These are phyloP conservation scores for Crocodylus rhombifer DNA, from an alignment of 2,797 vertebrate species.

Conservation along the genomic window DNA sequence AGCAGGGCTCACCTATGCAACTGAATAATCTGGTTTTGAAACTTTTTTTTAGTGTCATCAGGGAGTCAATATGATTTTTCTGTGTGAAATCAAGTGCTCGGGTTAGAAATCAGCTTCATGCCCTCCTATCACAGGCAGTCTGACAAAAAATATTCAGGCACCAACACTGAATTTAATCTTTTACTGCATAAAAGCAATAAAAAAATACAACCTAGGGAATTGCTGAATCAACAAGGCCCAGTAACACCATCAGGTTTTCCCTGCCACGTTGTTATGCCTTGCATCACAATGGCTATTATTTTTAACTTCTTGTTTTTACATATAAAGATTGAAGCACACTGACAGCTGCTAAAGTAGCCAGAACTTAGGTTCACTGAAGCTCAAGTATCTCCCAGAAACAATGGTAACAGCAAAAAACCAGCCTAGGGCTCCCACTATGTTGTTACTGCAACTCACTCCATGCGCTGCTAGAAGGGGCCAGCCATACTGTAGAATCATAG, in stretches of 20 bases:
- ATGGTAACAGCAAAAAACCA: too few relatives aligned
- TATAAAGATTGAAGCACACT: background rate
- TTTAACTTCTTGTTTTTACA: background rate
- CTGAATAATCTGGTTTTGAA: background rate
- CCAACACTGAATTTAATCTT: background rate
- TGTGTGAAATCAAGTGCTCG: background rate
- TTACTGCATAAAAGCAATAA: background rate
- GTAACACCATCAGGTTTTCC: background rate
- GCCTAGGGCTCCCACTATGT: too few relatives aligned
- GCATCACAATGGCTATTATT: background rate
- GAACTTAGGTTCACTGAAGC: too few relatives aligned
- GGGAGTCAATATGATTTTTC: background rate
- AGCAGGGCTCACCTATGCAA: background rate
- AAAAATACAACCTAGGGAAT: background rate
- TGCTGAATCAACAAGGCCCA: background rate
- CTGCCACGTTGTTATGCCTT: background rate
- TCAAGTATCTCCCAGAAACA: too few relatives aligned
- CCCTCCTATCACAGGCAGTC: background rate
- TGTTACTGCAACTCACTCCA: too few relatives aligned
- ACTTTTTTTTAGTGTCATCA: background rate
- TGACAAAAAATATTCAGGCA: background rate
- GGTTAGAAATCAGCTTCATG: background rate
- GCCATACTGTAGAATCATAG: too few relatives aligned
- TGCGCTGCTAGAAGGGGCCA: too few relatives aligned
- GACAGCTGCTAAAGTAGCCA: background rate